Evolutionary conservation across 2,797 vertebrate species (phyloP).

Genomic region (Strix occidentalis): DNA sequence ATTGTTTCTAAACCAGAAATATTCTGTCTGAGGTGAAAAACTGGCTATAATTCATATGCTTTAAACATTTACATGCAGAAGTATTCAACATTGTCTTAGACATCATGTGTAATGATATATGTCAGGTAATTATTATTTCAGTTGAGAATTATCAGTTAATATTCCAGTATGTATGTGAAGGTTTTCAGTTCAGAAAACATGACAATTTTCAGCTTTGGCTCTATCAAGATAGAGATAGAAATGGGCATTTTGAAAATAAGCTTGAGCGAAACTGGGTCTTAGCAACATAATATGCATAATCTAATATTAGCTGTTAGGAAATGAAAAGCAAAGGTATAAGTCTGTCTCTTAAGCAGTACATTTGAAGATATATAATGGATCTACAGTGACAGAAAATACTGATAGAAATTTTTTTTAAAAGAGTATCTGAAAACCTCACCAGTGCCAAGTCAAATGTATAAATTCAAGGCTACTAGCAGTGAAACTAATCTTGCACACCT

Average conservation of each 20-base stretch:
- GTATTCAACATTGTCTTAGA: neutral
- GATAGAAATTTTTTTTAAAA: neutral
- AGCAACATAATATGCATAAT: neutral
- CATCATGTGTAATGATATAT: accelerated
- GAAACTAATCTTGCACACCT: neutral
- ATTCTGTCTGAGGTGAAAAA: neutral
- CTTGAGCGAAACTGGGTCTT: neutral
- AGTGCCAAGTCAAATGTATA: neutral
- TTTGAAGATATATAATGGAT: neutral
- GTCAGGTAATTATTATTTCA: neutral
- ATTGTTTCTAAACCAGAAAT: neutral
- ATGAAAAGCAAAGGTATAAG: neutral
- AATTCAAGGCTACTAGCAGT: neutral
- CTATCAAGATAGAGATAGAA: neutral
- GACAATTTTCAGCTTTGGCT: neutral
- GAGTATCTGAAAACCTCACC: neutral
- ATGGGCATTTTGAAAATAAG: neutral
- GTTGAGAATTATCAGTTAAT: neutral
- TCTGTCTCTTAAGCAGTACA: neutral
- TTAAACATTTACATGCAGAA: neutral
- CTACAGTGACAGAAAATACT: neutral
- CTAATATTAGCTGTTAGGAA: neutral
- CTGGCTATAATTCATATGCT: neutral
- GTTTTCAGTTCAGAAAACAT: neutral
- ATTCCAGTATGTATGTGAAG: neutral